Conservation (phyloP, 2,888 invertebrate genomes). For the Lottia scabra region DNA sequence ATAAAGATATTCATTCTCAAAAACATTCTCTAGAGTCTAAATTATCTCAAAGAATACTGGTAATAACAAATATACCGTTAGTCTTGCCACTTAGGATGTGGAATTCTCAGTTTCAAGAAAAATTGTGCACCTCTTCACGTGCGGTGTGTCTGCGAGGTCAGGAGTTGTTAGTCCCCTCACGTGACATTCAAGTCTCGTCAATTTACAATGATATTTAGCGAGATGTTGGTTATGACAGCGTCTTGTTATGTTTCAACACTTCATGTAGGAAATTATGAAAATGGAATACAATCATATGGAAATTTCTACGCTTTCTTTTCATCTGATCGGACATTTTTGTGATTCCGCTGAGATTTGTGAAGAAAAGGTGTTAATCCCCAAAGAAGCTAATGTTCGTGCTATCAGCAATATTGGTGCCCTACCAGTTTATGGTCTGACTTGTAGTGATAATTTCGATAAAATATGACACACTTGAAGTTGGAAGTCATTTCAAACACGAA, state of each 20-base stretch:
- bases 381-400: constrained; percentile 3
- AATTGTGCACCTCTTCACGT: neutral
- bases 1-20: neutral
- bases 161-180: constrained; percentile 1
- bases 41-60: neutral
- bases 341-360: neutral
- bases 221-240: neutral
- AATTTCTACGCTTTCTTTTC: constrained; percentile 20
- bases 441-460: constrained; percentile 4
- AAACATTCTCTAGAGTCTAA: neutral
- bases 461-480: neutral
- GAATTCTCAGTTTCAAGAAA: neutral
- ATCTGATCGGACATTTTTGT: neutral
- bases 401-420: neutral
- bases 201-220: neutral
- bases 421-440: constrained; percentile 1
- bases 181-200: neutral
- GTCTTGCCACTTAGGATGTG: neutral
- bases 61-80: neutral
- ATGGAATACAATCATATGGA: constrained; percentile 26
- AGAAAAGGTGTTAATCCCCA: neutral
- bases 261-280: constrained; percentile 28
- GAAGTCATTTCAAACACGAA: neutral
- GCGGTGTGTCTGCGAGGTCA: constrained; percentile 1
- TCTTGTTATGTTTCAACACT: constrained; percentile 21